These are phyloP conservation scores for Alectura lathami DNA, from an alignment of 2,113 vertebrate genomes.

Conservation along the genomic window DNA sequence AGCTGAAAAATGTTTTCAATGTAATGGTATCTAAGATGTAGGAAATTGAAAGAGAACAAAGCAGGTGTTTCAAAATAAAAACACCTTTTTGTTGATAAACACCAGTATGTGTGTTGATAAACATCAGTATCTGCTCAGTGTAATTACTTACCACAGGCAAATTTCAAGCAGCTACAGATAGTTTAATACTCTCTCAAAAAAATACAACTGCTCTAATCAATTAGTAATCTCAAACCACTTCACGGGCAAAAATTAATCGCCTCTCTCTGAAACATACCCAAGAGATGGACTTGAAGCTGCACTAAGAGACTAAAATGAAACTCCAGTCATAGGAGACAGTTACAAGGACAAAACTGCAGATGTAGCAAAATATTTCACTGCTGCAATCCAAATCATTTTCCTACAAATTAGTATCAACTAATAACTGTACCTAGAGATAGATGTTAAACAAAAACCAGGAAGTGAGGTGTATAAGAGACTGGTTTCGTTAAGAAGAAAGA, in stretches of 20 bases:
- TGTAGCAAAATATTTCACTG: background rate
- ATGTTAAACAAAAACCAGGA: background rate
- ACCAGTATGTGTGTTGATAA: background rate
- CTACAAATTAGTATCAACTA: background rate
- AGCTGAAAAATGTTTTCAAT: background rate
- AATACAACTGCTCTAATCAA: background rate
- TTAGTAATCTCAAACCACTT: constrained; percentile 4
- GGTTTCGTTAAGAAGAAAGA: background rate
- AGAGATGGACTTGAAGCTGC: background rate
- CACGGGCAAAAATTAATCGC: background rate
- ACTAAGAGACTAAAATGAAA: background rate
- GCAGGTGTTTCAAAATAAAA: background rate
- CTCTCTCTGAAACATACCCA: background rate
- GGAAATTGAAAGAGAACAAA: background rate
- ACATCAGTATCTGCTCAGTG: background rate
- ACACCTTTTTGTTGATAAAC: background rate
- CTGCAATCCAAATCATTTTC: background rate
- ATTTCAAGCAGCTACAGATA: background rate
- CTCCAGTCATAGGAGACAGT: no score
- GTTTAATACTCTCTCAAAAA: background rate
- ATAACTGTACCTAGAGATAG: background rate
- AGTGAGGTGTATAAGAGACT: background rate
- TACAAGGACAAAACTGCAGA: background rate
- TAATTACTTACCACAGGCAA: background rate
- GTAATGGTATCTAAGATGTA: background rate